These are phyloP conservation scores for Phalacrocorax pelagicus DNA, from an alignment of 2,113 vertebrate species.

Conservation along the genomic window DNA sequence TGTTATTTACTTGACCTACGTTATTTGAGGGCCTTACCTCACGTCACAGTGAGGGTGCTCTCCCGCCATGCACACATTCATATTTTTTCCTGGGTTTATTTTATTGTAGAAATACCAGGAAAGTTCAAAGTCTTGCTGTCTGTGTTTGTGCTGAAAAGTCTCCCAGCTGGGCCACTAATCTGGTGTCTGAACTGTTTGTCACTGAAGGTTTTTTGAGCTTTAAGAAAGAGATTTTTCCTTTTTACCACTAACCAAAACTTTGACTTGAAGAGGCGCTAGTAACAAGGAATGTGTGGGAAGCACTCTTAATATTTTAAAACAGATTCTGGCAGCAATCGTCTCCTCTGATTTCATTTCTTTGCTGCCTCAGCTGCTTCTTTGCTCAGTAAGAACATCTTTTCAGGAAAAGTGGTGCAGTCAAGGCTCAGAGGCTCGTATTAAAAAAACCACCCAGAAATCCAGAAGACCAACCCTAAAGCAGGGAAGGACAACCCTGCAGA, in stretches of 20 bases:
- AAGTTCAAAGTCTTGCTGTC: neutral
- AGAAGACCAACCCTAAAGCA: neutral
- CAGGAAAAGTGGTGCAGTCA: neutral
- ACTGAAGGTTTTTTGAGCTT: neutral
- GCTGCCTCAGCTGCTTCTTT: neutral
- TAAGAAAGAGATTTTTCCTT: neutral
- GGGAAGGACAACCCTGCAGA: neutral
- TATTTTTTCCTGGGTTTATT: neutral
- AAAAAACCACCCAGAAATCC: accelerated
- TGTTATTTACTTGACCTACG: neutral
- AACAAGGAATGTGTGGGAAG: neutral
- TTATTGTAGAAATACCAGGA: neutral
- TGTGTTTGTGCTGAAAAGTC: neutral
- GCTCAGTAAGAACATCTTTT: neutral
- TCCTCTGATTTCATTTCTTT: neutral
- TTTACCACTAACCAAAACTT: neutral
- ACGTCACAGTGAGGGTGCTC: neutral
- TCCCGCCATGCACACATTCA: neutral
- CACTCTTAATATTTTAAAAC: neutral
- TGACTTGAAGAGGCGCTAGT: neutral
- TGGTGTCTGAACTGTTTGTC: neutral
- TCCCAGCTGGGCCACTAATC: neutral
- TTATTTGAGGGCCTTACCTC: neutral
- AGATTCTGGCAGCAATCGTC: neutral
- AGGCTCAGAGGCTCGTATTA: neutral